Percentiles rank a stretch among this genome's conserved stretches.
These are phyloP conservation scores for Achroia grisella DNA, from an alignment of 1,140 invertebrate genomes.

Conservation along the genomic window DNA sequence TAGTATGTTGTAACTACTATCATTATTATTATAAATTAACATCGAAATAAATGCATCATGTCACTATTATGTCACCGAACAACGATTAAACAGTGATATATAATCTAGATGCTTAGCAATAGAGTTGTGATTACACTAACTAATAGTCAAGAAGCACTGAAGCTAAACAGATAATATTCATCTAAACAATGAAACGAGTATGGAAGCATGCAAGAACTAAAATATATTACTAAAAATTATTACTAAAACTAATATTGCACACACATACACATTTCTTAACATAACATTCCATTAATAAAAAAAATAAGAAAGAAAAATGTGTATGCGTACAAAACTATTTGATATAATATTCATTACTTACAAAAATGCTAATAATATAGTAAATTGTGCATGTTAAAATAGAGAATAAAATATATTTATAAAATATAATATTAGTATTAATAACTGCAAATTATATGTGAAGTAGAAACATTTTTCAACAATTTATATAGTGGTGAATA, in stretches of 20 bases:
- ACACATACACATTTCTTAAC: conserved; percentile 70
- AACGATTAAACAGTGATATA: conserved; percentile 52
- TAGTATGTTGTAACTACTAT: conserved; percentile 65
- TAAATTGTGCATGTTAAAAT: conserved; percentile 69
- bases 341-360: conserved; percentile 26
- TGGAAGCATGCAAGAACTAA: conserved; percentile 50
- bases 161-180: conserved; percentile 39
- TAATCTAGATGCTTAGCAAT: conserved; percentile 52
- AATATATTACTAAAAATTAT: conserved; percentile 51
- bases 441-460: conserved; percentile 66
- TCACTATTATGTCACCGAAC: conserved; percentile 68
- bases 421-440: conserved; percentile 65
- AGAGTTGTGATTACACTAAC: conserved; percentile 66
- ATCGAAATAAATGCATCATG: conserved; percentile 73
- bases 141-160: conserved; percentile 49
- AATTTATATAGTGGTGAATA: conserved; percentile 45
- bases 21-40: conserved; percentile 63
- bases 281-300: conserved; percentile 34
- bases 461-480: conserved; percentile 45
- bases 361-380: conserved; percentile 62
- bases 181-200: conserved; percentile 50
- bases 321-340: conserved; percentile 66
- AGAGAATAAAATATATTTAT: conserved; percentile 67
- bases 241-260: conserved; percentile 70
- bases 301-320: conserved; percentile 51